Conservation (phyloP, 2,113 vertebrate genomes). For the Halichoerus grypus region DNA sequence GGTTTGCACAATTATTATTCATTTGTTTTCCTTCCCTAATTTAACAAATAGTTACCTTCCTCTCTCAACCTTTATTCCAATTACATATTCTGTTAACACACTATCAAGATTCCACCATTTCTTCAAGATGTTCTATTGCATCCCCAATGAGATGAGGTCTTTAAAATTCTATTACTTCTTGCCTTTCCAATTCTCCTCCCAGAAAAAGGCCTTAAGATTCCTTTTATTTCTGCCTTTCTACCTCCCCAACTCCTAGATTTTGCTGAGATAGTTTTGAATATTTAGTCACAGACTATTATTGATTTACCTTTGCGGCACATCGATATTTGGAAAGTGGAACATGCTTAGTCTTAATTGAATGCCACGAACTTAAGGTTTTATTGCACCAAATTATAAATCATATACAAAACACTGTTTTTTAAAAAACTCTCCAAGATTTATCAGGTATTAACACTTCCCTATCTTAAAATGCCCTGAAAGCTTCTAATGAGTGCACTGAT, state of each 20-base stretch:
- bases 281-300: background rate
- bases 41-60: conserved; percentile 2
- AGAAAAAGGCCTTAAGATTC: background rate
- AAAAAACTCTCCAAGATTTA: background rate
- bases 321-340: background rate
- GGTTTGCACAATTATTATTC: background rate
- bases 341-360: background rate
- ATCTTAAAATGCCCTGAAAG: background rate
- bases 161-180: conserved; percentile 2
- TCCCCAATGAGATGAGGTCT: background rate
- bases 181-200: background rate
- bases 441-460: background rate
- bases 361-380: background rate
- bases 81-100: background rate
- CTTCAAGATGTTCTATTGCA: background rate
- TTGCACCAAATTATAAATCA: background rate
- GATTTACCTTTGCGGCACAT: background rate
- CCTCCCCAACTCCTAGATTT: background rate
- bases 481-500: background rate
- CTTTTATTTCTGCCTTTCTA: conserved; percentile 32
- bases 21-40: background rate
- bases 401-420: background rate
- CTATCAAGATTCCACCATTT: background rate
- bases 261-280: background rate
- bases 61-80: background rate